Conservation (phyloP, 2,888 invertebrate species). For the Machimus atricapillus region DNA sequence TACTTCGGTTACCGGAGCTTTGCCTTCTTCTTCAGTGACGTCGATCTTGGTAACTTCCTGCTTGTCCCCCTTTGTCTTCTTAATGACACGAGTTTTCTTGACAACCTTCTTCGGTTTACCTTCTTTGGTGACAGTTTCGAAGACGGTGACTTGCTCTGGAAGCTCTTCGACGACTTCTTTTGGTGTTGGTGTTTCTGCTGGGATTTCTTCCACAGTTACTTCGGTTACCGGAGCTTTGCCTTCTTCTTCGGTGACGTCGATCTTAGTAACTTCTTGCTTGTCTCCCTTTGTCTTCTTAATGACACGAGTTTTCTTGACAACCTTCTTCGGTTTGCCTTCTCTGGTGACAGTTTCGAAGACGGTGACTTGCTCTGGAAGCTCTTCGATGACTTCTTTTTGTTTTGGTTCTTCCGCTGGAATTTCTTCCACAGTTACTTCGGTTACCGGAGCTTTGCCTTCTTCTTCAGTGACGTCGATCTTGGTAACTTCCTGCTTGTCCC, state of each 20-base stretch:
- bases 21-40: too few relatives aligned
- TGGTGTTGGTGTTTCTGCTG: conserved; percentile 46
- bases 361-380: conserved; percentile 55
- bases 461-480: conserved; percentile 55
- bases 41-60: conserved; percentile 55
- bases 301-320: conserved; percentile 53
- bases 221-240: conserved; percentile 57
- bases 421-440: conserved; percentile 54
- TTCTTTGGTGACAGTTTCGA: conserved; percentile 56
- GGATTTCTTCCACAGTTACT: conserved; percentile 49
- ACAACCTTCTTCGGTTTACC: conserved; percentile 54
- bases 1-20: too few relatives aligned
- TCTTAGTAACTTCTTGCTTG: conserved; percentile 59
- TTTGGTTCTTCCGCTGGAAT: conserved; percentile 51
- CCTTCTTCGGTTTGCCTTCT: conserved; percentile 52
- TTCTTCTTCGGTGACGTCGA: conserved; percentile 58
- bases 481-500: conserved; percentile 56
- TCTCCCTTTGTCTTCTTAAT: conserved; percentile 56
- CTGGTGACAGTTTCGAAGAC: conserved; percentile 49
- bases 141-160: conserved; percentile 55
- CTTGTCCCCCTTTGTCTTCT: conserved; percentile 55
- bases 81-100: conserved; percentile 57
- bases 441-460: conserved; percentile 55
- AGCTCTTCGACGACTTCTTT: conserved; percentile 50
- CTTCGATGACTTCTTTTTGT: background rate